Conservation (phyloP, 2,797 vertebrate species). For the Phoeniculus purpureus region DNA sequence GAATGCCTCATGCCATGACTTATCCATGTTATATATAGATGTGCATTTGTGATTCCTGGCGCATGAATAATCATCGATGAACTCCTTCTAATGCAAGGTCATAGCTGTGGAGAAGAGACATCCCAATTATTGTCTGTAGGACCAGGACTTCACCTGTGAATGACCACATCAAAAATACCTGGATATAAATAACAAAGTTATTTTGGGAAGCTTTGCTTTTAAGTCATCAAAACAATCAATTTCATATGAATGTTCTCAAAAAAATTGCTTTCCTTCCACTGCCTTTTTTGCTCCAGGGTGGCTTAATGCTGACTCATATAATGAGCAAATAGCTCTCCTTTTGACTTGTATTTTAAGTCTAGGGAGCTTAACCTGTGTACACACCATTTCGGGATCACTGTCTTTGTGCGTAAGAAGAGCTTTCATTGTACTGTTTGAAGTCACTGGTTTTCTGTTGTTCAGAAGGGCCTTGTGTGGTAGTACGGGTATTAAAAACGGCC, state of each 20-base stretch:
- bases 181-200: background rate
- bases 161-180: background rate
- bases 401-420: background rate
- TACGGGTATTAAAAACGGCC: background rate
- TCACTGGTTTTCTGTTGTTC: background rate
- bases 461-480: background rate
- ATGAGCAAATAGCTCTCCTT: background rate
- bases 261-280: background rate
- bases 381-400: background rate
- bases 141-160: background rate
- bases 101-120: background rate
- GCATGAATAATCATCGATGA: background rate
- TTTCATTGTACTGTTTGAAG: background rate
- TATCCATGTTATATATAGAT: slow-evolving; percentile 1
- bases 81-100: background rate
- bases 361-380: background rate
- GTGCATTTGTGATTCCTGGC: slow-evolving; percentile 11
- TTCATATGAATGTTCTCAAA: background rate
- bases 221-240: background rate
- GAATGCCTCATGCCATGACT: slow-evolving; percentile 17
- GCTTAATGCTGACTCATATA: background rate
- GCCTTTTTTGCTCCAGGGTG: background rate
- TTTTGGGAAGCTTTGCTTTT: background rate
- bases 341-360: background rate
- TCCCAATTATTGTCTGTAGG: background rate